Evolutionary conservation across 2,797 vertebrate species (phyloP), one percentile per base, ranked within the genome.

Genomic region (Pangasius krempfi): DNA sequence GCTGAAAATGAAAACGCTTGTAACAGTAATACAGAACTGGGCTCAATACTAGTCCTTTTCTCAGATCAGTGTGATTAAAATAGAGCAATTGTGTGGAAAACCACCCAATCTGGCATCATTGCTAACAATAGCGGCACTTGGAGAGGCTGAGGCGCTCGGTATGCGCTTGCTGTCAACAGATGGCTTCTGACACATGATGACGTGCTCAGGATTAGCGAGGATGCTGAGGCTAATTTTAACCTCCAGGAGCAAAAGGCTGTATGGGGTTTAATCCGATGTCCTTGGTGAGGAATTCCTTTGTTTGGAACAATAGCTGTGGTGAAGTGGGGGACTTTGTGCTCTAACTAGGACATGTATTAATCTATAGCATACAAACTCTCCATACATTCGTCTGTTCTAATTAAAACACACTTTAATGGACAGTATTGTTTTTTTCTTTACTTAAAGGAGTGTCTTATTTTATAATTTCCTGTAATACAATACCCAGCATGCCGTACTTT

Each of bases 131-230:
- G 95, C 93, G 56, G 79, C 85, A 92, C 92, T 93, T 96, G 96
- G 96, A 97, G 96, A 96, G 94, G 90, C 95, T 97, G 98, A 98
- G 98, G 98, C 95, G 97, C 93, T 22, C 91, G 97, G 97, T 96
- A 98, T 99, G 98, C 95, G 92, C 66, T 56, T 96, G 95, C 97
- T 99, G 98, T 98, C 98, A 98, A 98, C 98, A 98, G 97, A 98
- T 98, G 98, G 98, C 97, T 96, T 91, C 96, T 94, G 96, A 96
- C 97, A 96, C 97, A 95, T 93, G 96, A 97, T 98, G 97, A 98
- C 97, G 95, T 97, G 95, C 95, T 95, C 93, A 92, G 97, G 95
- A 96, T 97, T 96, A 97, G 96, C 97, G 97, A 97, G 97, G 96
- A 96, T 95, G 94, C 94, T 93, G 90, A 56, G 13, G 94, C 98